Base-by-base conservation (phyloP, 2,888 invertebrate genomes). In the Exocentrus adspersus region DNA sequence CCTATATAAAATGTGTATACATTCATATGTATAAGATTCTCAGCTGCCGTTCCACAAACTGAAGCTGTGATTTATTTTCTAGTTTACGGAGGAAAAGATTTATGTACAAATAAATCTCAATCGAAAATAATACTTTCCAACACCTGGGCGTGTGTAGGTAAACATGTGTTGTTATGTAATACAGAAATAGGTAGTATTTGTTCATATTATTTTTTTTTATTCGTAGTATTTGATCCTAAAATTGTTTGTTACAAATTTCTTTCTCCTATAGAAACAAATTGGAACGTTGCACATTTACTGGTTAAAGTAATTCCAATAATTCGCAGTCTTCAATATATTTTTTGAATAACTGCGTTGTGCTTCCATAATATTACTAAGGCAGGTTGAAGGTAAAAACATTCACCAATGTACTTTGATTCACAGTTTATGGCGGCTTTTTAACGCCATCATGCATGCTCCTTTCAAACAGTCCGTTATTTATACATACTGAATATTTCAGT, bases 401-500 rank as follows among this genome's bases (percentile, higher is more conserved):
- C n/a, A 5, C 37, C 37, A 14, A 2, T 37, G 3, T 37, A 43
- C 10, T 43, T 43, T 43, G 43, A 43, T 43, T 19, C 19, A 17
- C 17, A 7, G 43, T 16, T 19, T 43, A 17, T 19, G 12, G 17
- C 19, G 17, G 43, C 43, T 43, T 43, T 43, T 43, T 9, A 12
- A 9, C 9, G 9, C 7, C 43, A 17, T 17, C 19, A 1, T 17
- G 9, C 20, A 28, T 57, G 30, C 28, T 20, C 46, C 16, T 57
- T 30, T 46, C 30, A 54, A 46, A 46, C 32, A 32, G n/a, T 57
- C 45, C 46, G 32, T 54, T 54, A 54, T 54, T 57, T 57, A 57
- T 57, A 57, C 57, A 46, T 28, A 58, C 58, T 63, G 60, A 65
- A 65, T 68, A 61, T 59, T 53, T 59, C 62, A 62, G 64, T 57